phyloP scores from a whole-genome alignment of 2,888 invertebrate genomes.

The Notodromas monacha region DNA sequence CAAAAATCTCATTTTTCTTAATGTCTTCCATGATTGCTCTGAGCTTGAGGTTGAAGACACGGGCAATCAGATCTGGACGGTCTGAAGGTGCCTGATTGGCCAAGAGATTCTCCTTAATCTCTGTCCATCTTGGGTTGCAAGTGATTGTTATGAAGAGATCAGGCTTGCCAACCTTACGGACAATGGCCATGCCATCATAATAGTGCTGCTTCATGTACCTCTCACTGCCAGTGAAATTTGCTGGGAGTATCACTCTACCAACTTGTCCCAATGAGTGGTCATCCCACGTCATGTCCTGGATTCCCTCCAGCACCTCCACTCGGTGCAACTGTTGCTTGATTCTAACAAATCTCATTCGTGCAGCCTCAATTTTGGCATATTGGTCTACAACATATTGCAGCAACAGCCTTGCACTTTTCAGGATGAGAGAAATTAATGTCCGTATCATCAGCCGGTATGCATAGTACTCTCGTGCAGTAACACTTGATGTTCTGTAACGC shows the following conservation, averaged over 20 bases:
- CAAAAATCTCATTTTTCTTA: conserved; percentile 9
- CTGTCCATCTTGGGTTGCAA: conserved; percentile 11
- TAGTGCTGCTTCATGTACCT: conserved; percentile 9
- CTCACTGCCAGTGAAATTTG: conserved; percentile 10
- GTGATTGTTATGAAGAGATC: conserved; percentile 11
- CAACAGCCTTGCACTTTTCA: no score
- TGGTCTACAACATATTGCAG: no score
- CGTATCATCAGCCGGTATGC: no score
- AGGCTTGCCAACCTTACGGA: conserved; percentile 11
- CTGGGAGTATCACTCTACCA: conserved; percentile 12
- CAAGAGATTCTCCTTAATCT: conserved; percentile 9
- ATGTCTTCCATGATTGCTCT: neutral
- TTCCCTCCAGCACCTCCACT: no score
- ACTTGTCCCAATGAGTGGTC: no score
- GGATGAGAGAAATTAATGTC: no score
- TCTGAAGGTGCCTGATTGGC: neutral
- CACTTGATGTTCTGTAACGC: no score
- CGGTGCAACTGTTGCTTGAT: no score
- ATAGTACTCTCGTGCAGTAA: no score
- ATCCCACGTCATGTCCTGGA: no score
- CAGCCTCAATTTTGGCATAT: no score
- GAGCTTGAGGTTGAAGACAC: conserved; percentile 9
- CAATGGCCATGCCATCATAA: conserved; percentile 12
- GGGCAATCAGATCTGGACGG: conserved; percentile 9
- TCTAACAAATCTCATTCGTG: no score